Conservation (phyloP, 1,140 invertebrate species). For the Ylistrum balloti region DNA sequence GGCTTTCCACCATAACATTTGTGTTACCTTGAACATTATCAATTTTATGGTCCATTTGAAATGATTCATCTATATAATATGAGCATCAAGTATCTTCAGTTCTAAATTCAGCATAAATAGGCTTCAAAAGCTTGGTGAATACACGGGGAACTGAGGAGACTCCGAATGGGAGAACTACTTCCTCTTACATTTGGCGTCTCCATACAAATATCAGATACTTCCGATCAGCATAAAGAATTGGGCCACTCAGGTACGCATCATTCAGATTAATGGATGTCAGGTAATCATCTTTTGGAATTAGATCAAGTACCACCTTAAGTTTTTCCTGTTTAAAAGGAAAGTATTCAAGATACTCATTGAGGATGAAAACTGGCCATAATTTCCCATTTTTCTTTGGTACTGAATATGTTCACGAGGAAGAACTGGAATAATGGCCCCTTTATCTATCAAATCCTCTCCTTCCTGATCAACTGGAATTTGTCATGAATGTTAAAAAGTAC, state of each 20-base stretch:
- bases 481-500: not conserved
- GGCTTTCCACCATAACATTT: slow-evolving; percentile 30
- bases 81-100: too few species aligned
- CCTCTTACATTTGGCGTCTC: slow-evolving; percentile 27
- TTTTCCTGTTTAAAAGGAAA: slow-evolving; percentile 53
- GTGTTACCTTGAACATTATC: not conserved
- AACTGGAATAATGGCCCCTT: not conserved
- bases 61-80: too few species aligned
- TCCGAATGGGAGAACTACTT: slow-evolving; percentile 53
- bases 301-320: slow-evolving; percentile 36
- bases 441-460: not conserved
- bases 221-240: not conserved
- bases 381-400: slow-evolving; percentile 48
- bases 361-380: slow-evolving; percentile 53
- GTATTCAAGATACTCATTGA: slow-evolving; percentile 50
- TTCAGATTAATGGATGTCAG: slow-evolving; percentile 54
- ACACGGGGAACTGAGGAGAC: slow-evolving; percentile 42
- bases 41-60: slow-evolving; percentile 49
- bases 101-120: slow-evolving; percentile 55
- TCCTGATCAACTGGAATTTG: not conserved
- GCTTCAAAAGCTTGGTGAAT: slow-evolving; percentile 48
- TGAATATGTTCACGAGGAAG: slow-evolving; percentile 46
- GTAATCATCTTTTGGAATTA: not conserved
- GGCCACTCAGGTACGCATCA: slow-evolving; percentile 50
- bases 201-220: slow-evolving; percentile 48